Evolutionary conservation across 1,140 invertebrate species (phyloP), one percentile per base, ranked within the genome.

Genomic region (Listronotus oregonensis): DNA sequence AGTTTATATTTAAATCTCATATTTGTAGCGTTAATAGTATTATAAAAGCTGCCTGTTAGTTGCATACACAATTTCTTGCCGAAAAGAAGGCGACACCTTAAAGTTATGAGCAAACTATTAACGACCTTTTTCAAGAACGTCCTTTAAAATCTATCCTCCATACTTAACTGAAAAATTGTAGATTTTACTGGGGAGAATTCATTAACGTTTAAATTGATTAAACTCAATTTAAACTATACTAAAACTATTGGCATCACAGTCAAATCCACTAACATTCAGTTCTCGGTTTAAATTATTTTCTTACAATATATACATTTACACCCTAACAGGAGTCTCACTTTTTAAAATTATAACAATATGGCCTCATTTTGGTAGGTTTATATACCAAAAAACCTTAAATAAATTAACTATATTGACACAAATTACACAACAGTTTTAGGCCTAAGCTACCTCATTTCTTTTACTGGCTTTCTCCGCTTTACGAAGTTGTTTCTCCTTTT

Each of bases 381-480:
- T 5, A 46, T 46, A 17, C 43, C 14, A 46, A 46, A n/a, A 8
- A 46, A 46, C 14, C n/a, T 50, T 27, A n/a, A 50, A n/a, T 8
- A 50, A 18, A 50, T 8, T n/a, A 12, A 50, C 18, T 12, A 9
- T 15, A 50, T n/a, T 15, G 27, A 31, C 12, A 18, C 5, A 11
- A 31, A 27, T 21, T 21, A 50, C 32, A 27, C 50, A 27, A 34
- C 17, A 54, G 31, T 46, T 17, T 27, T 34, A 31, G 56, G 18
- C 43, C 50, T 62, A 54, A 62, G 49, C 49, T 39, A 44, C 60
- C 21, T 66, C 56, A 86, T 77, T 87, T 87, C 77, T 87, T 87
- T 86, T 83, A 69, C 82, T 86, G 61, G 86, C 85, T 78, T 92
- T 93, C 72, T 93, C 89, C 12, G 91, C 91, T 82, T 95, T 95